Base-by-base conservation (phyloP, 2,888 invertebrate genomes). In the Amphipyra tragopoginis region DNA sequence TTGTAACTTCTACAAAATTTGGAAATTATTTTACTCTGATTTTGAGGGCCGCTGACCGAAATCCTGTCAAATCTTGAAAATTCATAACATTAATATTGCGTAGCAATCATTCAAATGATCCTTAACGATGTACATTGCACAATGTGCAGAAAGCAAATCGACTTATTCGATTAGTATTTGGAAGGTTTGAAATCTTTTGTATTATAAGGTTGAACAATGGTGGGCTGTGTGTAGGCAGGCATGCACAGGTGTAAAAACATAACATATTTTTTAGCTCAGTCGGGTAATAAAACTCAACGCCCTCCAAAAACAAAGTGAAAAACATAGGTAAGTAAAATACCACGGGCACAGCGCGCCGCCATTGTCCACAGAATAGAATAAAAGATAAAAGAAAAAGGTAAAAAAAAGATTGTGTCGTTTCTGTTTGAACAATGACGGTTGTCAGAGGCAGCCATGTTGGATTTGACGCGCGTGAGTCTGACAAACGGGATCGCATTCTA, bases 361-460 rank as follows among this genome's bases (percentile, higher is more conserved):
- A 93, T 94, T 93, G 93, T 93, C 84, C 76, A 71, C 75, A 75
- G 82, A 81, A 86, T 82, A 85, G 88, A 88, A 91, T 86, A 87
- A 90, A 90, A 91, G 87, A 88, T 85, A 86, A 90, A 89, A 89
- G 86, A 83, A 83, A 85, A 81, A 81, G 72, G 87, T 87, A 86
- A 87, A 91, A 92, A 92, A 91, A 93, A 89, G 85, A 90, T 90
- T 91, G 91, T 92, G 90, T 93, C 91, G 92, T 91, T 91, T 92
- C 90, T 93, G 93, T 93, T 92, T 92, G 93, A 92, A 93, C 93
- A 94, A 94, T 90, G 87, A 87, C 80, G 85, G 89, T 88, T 92
- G 94, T 94, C 94, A 90, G 89, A 89, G 91, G 84, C 91, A 88
- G 93, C 93, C 93, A 93, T 92, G 83, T 90, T 93, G 90, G 80